phyloP scores from a whole-genome alignment of 2,113 vertebrate species.

The Rhineura floridana region DNA sequence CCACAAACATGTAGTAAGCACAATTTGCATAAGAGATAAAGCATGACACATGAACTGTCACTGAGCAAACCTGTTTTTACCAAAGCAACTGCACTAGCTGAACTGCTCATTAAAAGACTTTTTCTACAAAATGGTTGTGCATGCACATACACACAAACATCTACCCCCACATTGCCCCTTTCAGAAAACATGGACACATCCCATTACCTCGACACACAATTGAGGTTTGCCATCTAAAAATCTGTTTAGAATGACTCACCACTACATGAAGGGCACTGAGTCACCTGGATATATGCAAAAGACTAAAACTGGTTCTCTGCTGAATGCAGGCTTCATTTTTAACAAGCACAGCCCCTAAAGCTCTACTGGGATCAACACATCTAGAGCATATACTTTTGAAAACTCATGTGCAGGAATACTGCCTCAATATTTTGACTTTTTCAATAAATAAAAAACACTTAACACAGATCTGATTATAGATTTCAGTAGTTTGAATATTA shows the following conservation, averaged over 20 bases:
- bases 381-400: background rate
- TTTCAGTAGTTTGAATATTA: background rate
- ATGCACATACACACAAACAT: no score
- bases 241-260: conserved; percentile 26
- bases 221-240: background rate
- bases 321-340: background rate
- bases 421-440: background rate
- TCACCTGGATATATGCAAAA: background rate
- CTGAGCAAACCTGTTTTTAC: background rate
- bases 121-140: background rate
- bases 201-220: background rate
- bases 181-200: conserved; percentile 1
- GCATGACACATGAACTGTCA: background rate
- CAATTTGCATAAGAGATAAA: background rate
- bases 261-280: background rate
- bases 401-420: background rate
- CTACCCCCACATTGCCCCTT: background rate
- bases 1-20: background rate
- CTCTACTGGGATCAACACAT: background rate
- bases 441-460: background rate
- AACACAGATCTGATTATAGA: background rate
- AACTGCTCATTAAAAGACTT: background rate
- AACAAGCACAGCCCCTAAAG: background rate
- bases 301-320: background rate
- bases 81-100: background rate